phyloP scores from a whole-genome alignment of 2,797 vertebrate species.

The Denticeps clupeoides region DNA sequence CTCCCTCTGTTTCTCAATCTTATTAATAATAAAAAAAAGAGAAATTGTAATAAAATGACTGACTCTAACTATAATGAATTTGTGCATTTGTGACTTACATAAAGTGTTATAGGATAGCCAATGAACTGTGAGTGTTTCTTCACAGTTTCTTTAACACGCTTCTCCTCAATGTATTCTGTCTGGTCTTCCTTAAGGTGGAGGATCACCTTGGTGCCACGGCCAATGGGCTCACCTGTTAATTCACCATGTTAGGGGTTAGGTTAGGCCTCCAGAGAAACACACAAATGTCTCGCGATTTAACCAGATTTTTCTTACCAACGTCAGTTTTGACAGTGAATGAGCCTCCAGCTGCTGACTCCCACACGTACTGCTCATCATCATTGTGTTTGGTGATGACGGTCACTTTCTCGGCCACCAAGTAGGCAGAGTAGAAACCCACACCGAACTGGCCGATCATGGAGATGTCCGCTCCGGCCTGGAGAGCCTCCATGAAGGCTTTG shows the following conservation, averaged over 20 bases:
- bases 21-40: neutral
- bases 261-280: no score
- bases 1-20: constrained; percentile 69
- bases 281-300: no score
- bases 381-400: constrained; percentile 64
- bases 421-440: constrained; percentile 67
- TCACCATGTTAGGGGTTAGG: no score
- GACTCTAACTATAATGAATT: neutral
- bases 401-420: constrained; percentile 59
- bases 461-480: constrained; percentile 63
- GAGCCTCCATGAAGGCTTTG: constrained; percentile 60
- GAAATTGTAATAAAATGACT: neutral
- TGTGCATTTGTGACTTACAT: constrained; percentile 56
- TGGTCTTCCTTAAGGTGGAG: constrained; percentile 90
- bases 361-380: constrained; percentile 59
- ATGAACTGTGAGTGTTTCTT: constrained; percentile 97
- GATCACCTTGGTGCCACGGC: constrained; percentile 80
- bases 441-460: constrained; percentile 65
- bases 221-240: constrained; percentile 71
- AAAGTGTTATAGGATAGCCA: constrained; percentile 85
- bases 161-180: constrained; percentile 77
- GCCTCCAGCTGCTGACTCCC: constrained; percentile 67
- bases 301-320: constrained; percentile 47
- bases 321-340: constrained; percentile 54
- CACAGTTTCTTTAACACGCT: constrained; percentile 77